Evolutionary conservation across 2,888 invertebrate genomes (phyloP), one percentile per base, ranked within the genome.

Genomic region (Cryptocephalus primarius): DNA sequence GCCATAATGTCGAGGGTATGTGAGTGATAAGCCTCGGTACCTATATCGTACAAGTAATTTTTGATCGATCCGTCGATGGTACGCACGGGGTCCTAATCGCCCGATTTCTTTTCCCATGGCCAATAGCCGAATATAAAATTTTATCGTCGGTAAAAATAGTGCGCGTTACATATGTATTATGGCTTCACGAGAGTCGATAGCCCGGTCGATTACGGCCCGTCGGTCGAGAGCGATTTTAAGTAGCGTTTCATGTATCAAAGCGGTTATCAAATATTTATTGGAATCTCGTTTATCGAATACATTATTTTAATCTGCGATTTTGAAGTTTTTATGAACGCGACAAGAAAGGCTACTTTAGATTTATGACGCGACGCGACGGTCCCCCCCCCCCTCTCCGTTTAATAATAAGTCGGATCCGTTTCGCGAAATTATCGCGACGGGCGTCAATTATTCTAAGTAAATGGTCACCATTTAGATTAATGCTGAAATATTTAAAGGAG

Each of bases 261-360:
- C 56, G 58, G 64, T 67, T 68, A 68, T 68, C 68, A 67, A 65
- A 67, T 67, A 67, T 68, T 68, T 68, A 68, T 68, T 67, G 66
- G 65, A 62, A 68, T 67, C 66, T 64, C 6, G 59, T 62, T 67
- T 68, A 66, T 67, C 67, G 63, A 59, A 61, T 65, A 64, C 65
- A 64, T 65, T 66, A 66, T 65, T 65, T 66, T 66, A 66, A 67
- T 67, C 67, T 61, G 59, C 56, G 51, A 61, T 62, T 66, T 67
- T 67, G 67, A 68, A 64, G 67, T 64, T 61, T 68, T 68, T 67
- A 68, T 67, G 66, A 64, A 59, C 62, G 57, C 60, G 22, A 63
- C 64, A 66, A 62, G 63, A 63, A 64, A 65, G 65, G 57, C 64
- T 64, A 63, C 65, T 63, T 64, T 57, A 57, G 56, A 64, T 65